Evolutionary conservation across 1,140 invertebrate species (phyloP), one percentile per base, ranked within the genome.

Genomic region (Protaetia brevitarsis): DNA sequence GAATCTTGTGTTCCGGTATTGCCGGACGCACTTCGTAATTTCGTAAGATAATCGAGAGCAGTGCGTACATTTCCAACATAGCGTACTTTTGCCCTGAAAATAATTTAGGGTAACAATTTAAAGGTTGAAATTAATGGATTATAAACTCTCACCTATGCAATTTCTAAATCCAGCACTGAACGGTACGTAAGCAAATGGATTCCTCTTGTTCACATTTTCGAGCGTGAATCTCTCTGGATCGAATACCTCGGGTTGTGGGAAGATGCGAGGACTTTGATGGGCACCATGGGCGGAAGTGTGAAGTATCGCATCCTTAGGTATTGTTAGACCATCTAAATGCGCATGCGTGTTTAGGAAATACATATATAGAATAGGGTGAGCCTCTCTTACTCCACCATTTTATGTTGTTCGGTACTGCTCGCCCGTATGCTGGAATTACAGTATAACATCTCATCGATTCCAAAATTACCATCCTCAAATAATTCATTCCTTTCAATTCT

Each of bases 151-250:
- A 62, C 31, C 87, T 29, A 88, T 81, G 71, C 87, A 88, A 74
- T 87, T 88, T 67, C 87, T 78, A 2, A 82, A 80, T 23, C 87
- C 86, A 45, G 79, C 84, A 59, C 85, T 86, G 71, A 88, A 89
- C 4, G 86, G 85, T 66, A 88, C 76, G 69, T 81, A 88, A 16
- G 79, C 78, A 69, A 77, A 82, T 0, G 80, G 71, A 64, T 84
- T 74, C 65, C 78, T 69, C 31, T 81, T 72, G 2, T 73, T 69
- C 26, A 74, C 76, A 51, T 81, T 76, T 64, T 83, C 81, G 2
- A 83, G 82, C 8, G 83, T 70, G 74, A 89, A 90, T 63, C 86
- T 75, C 57, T 89, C 86, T 0, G 88, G 88, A 73, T 88, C 80
- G 72, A 88, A 90, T 11, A 76, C 72, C 51, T 89, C 84, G 0